Conservation (phyloP, 2,113 vertebrate genomes). For the Mus musculus region GRCm39 chr13:34962001-34962500, state of each 20-base stretch:
- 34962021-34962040: no score
- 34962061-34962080: no score
- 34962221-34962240: no score
- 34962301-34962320: no score
- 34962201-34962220: background rate
- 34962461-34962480: background rate
- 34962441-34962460: no score
- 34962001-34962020: no score
- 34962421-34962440: background rate
- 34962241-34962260: background rate
- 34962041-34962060: no score
- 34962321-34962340: background rate
- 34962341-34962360: background rate
- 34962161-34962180: background rate
- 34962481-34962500: background rate
- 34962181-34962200: background rate
- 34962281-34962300: background rate
- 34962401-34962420: background rate
- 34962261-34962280: background rate
- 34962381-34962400: background rate
- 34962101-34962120: no score
- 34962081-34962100: no score
- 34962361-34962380: background rate
- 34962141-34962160: no score
- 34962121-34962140: no score